A percentile compares a stretch with the other conserved stretches of the same genome.
Evolutionary conservation across 2,113 vertebrate species (phyloP).

Genomic region (Otolemur garnettii): DNA sequence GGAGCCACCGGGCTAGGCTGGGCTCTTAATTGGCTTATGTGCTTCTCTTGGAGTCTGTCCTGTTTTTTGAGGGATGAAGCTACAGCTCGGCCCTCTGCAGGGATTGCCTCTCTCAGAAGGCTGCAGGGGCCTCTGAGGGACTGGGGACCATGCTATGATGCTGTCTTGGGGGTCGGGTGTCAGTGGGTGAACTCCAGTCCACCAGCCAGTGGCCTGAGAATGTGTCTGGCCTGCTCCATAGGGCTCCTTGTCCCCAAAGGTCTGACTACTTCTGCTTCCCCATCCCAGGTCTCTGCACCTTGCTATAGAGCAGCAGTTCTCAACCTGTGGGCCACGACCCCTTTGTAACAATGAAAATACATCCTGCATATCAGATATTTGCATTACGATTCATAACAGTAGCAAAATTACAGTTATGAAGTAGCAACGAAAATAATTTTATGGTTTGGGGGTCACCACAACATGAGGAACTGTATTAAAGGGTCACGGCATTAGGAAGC

Average conservation of each 20-base stretch:
- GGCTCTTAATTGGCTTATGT: constrained; percentile 35
- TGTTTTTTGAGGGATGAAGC: not conserved
- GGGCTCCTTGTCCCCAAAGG: not conserved
- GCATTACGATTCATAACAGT: no score
- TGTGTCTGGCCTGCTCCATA: fast-evolving
- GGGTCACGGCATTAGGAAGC: no score
- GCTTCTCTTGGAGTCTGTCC: constrained; percentile 23
- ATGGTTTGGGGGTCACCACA: no score
- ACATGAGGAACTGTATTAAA: no score
- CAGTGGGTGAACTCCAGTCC: not conserved
- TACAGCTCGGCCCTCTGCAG: not conserved
- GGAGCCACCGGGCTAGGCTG: fast-evolving
- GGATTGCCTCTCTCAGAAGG: not conserved
- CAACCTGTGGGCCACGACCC: no score
- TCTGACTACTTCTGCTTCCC: not conserved
- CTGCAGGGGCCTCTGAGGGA: not conserved
- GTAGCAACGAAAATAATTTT: no score
- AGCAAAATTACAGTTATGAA: no score
- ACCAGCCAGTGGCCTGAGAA: not conserved
- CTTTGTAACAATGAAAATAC: no score
- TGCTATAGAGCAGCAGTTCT: not conserved
- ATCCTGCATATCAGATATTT: no score
- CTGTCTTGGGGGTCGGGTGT: fast-evolving
- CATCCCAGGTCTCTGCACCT: no score
- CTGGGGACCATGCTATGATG: not conserved